Evolutionary conservation across 2,888 invertebrate genomes (phyloP), one percentile per base, ranked within the genome.

Genomic region (Tholera decimalis): DNA sequence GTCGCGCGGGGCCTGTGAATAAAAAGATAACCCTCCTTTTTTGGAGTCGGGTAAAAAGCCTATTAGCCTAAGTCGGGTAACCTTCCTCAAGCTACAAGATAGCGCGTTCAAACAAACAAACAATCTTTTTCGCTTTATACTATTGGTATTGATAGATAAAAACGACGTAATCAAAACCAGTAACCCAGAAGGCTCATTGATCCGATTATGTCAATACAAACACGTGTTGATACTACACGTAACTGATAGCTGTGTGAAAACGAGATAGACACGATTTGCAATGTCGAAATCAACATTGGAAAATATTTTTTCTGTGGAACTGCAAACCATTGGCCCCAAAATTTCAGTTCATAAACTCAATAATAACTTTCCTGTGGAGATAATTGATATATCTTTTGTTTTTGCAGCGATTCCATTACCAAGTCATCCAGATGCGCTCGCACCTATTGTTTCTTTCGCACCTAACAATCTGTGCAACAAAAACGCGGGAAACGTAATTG

Each of bases 401-500:
- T 80, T 81, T 83, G 69, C 59, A 20, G 56, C 49, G 58, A 82
- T 73, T 78, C 77, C 68, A 79, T 83, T 81, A 81, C 67, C 58
- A 72, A 79, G 79, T 68, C 73, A 73, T 80, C 65, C 73, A 79
- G 81, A 75, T 84, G 81, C 72, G 65, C 67, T 84, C 80, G 81
- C 74, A 64, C 64, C 86, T 74, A 89, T 89, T 89, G 89, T 89
- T 73, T 70, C 64, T 71, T 73, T 75, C 58, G 68, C 73, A 79
- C 81, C 82, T 84, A 81, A 82, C 82, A 85, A 81, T 78, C 71
- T 65, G 46, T 54, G 46, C 24, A 54, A 81, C 71, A 92, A 92
- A 91, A 92, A 88, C 91, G 88, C 88, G 92, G 81, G 92, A 92
- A 91, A 55, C 50, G 67, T 86, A 88, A 87, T 88, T 87, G 84